Evolutionary conservation across 2,888 invertebrate genomes (phyloP), one percentile per base, ranked within the genome.

Genomic region (Scaptomyza tumidula): DNA sequence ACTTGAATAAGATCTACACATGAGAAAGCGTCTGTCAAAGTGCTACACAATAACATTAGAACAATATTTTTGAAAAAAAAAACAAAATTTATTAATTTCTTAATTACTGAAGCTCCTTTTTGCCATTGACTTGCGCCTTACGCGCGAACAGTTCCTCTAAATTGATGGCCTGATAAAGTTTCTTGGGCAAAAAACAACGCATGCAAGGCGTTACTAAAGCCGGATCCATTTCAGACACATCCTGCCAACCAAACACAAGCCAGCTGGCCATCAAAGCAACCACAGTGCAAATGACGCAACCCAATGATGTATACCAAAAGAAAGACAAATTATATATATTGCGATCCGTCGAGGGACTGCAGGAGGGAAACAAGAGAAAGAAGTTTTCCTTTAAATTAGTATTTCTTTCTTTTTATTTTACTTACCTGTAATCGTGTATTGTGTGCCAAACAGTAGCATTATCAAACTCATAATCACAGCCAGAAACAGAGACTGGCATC

Each of bases 231-330:
- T 94, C 93, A 27, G 93, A 90, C 0, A 93, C 92, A 68, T 94
- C 92, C 61, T 93, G 92, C 0, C 93, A 93, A 16, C 93, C 93
- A 27, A 93, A 93, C 31, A 93, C 84, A 29, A 7, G 1, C 0
- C 95, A 90, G 71, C 95, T 94, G 0, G 94, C 93, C 0, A 95
- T 31, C 29, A 94, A 91, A 0, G 94, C 94, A 0, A 95, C 92
- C 4, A 93, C 85, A 53, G 95, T 92, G 0, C 95, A 94, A 1
- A 96, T 93, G 0, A 93, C 73, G 19, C 94, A 93, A 4, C 96
- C 96, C 37, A 95, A 91, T 0, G 94, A 92, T 0, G 95, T 95
- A 75, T 95, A 95, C 95, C 95, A 96, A 52, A 96, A 90, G 84
- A 96, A 96, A 9, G 96, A 96, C 52, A 96, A 92, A 56, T 95